Base-by-base conservation (phyloP, 2,113 vertebrate genomes). In the Nesoenas mayeri region DNA sequence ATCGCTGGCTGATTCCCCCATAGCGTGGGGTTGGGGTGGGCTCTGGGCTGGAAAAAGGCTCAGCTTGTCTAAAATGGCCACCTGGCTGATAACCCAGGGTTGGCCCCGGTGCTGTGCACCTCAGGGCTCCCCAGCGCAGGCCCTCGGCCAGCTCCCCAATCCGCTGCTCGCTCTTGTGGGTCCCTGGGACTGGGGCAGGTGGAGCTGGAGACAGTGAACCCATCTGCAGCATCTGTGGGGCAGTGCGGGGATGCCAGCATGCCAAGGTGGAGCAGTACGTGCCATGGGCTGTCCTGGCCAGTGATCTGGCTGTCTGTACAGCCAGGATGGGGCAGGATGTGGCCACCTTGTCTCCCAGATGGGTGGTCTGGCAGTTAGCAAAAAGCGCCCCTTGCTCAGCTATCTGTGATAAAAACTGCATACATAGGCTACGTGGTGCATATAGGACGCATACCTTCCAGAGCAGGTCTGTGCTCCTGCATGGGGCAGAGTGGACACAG, bases 121-220 rank as follows among this genome's bases (percentile, higher is more conserved):
- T 58, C 16, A 2, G 50, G 40, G 61, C 26, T 79, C 29, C 21
- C 38, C 1, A 1, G 72, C 58, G 60, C 36, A 36, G 29, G 40
- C 44, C 34, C 36, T 29, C 11, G 19, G n/a, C 18, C 28, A 36
- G 44, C 15, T 70, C n/a, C 75, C 1, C 3, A 17, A 47, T 32
- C 42, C 47, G 26, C 67, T 0, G 5, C 53, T 82, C 0, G 0
- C 11, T 31, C 22, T 21, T 1, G 0, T 69, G 72, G 14, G 22
- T 32, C 29, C 11, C 6, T 1, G 61, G 50, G 67, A 18, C 9
- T 0, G 5, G 38, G 40, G 16, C 38, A 42, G 48, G n/a, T 20
- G 57, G 89, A 70, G 79, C n/a, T 73, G 67, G 47, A 26, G 42
- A 6, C 20, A 11, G 51, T 61, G 61, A 38, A 57, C 61, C 28